A percentile compares a stretch with the other conserved stretches of the same genome.
These are phyloP conservation scores for Bucco capensis DNA, from an alignment of 2,113 vertebrate species.

Conservation along the genomic window DNA sequence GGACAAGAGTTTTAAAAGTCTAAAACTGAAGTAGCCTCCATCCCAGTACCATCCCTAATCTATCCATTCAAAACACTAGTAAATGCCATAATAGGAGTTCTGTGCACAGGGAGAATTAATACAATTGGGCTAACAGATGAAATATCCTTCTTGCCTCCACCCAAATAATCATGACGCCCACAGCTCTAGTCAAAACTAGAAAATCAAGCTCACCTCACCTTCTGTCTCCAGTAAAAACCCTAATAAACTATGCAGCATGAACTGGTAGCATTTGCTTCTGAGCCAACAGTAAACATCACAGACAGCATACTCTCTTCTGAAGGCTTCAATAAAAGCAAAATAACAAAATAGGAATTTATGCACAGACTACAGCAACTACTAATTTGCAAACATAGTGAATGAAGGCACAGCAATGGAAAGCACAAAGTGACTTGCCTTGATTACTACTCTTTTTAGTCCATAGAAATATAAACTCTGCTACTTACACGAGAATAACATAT, in stretches of 20 bases:
- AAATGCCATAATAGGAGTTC: background rate
- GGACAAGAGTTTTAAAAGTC: background rate
- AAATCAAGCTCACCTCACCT: conserved; percentile 63
- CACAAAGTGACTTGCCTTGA: background rate
- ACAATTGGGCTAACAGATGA: conserved; percentile 23
- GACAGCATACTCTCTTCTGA: background rate
- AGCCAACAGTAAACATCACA: background rate
- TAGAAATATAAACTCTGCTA: background rate
- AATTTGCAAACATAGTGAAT: background rate
- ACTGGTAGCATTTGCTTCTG: conserved; percentile 1
- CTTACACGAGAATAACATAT: background rate
- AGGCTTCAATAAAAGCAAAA: background rate
- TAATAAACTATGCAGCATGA: conserved; percentile 15
- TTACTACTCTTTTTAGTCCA: background rate
- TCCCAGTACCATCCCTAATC: background rate
- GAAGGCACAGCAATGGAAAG: background rate
- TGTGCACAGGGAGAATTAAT: background rate
- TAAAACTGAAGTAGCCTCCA: background rate
- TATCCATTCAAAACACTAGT: background rate
- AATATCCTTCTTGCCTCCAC: conserved; percentile 59
- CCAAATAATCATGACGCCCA: conserved; percentile 55
- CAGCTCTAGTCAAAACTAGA: conserved; percentile 54
- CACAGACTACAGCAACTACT: background rate
- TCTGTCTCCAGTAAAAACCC: conserved; percentile 22
- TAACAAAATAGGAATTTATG: background rate